Base-by-base conservation (phyloP, 2,113 vertebrate genomes). In the Elaphurus davidianus region DNA sequence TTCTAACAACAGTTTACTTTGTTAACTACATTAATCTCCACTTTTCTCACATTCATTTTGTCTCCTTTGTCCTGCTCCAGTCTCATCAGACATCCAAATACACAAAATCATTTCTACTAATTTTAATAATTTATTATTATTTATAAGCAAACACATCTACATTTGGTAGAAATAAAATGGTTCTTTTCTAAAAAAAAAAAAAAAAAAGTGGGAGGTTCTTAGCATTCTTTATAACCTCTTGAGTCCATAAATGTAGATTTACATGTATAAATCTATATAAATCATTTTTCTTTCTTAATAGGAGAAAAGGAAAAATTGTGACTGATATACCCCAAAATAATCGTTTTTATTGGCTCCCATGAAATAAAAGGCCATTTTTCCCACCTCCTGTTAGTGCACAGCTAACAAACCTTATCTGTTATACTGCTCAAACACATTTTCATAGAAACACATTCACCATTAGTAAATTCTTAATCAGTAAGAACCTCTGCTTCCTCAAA, bases 401-500 rank as follows among this genome's bases (percentile, higher is more conserved):
- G 25, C 71, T 94, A 86, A 82, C 3, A 87, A n/a, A 79, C 60
- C 52, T 81, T 47, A 91, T 50, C 62, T 83, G 17, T 79, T 93
- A 57, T 23, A 62, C 2, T 19, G 4, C 10, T 93, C 64, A 84
- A 78, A 83, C 45, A 93, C 19, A 81, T 60, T 84, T 82, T 87
- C 84, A 86, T 5, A 52, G 85, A 59, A 94, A 85, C 36, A 47
- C 21, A 45, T 3, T n/a, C 59, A 78, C 57, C 15, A 71, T 28
- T 50, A 82, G 81, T 36, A 78, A 60, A 95, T 59, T 86, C 79
- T 90, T 64, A 85, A 40, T 45, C 28, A 92, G n/a, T 85, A 54
- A 87, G 47, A 96, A 92, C 6, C 30, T 64, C 21, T 55, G 79
- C 74, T 91, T 97, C 71, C 95, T 78, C 7, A 33, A 89, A 96